A percentile compares a stretch with the other conserved stretches of the same genome.
phyloP scores from a whole-genome alignment of 2,888 invertebrate species.

The Caenorhabditis wallacei region DNA sequence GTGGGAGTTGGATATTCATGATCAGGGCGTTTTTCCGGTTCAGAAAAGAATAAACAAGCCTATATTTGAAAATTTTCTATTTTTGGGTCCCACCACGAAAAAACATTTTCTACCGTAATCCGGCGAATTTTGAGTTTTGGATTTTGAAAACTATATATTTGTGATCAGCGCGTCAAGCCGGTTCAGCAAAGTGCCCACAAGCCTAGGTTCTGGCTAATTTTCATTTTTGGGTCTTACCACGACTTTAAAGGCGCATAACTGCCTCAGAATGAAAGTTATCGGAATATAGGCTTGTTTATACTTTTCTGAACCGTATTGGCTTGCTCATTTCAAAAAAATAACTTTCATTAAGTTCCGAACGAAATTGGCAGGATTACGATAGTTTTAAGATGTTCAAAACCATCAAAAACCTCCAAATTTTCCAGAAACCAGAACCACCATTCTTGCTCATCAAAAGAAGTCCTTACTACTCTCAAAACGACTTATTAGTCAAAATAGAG shows the following conservation, averaged over 20 bases:
- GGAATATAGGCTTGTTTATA: not conserved
- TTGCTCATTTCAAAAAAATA: not conserved
- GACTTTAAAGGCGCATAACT: not conserved
- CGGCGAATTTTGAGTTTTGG: no score
- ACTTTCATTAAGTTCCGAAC: not conserved
- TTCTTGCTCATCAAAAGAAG: slow-evolving; percentile 53
- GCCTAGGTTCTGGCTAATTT: not conserved
- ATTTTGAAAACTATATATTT: not conserved
- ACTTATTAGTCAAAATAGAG: slow-evolving; percentile 75
- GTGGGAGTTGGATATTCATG: not conserved
- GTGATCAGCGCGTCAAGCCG: not conserved
- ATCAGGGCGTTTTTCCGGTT: not conserved
- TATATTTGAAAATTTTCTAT: not conserved
- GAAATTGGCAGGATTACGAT: not conserved
- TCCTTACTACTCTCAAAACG: slow-evolving; percentile 46
- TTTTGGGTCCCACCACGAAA: not conserved
- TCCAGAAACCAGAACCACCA: slow-evolving; percentile 63
- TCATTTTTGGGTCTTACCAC: not conserved
- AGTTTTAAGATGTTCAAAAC: not conserved
- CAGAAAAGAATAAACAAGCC: not conserved
- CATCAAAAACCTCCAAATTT: not conserved
- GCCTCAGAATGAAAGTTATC: not conserved
- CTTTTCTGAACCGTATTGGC: not conserved
- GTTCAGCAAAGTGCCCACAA: not conserved
- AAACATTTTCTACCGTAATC: no score